These are phyloP conservation scores for Muscicapa comitata DNA, from an alignment of 2,797 vertebrate species.

Conservation along the genomic window DNA sequence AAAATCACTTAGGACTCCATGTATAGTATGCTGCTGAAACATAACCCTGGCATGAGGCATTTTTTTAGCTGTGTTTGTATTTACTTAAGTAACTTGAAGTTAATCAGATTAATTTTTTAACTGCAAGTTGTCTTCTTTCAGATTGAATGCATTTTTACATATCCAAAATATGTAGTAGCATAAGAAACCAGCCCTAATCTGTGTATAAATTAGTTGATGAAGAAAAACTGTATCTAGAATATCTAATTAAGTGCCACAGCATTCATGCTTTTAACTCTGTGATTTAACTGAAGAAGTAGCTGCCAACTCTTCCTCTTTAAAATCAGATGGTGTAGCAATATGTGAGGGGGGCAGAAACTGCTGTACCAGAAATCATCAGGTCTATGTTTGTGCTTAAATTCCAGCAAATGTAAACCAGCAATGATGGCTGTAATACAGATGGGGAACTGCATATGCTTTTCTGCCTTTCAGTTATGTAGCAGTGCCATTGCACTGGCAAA, in stretches of 20 bases:
- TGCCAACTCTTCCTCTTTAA: not conserved
- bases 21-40: not conserved
- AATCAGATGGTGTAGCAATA: not conserved
- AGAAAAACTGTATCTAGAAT: not conserved
- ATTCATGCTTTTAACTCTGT: not conserved
- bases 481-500: not conserved
- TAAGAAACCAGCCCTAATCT: not conserved
- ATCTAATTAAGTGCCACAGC: not conserved
- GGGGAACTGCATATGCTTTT: not conserved
- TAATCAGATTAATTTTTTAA: not conserved
- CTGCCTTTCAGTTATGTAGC: not conserved
- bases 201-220: not conserved
- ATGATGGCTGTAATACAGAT: not conserved
- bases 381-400: not conserved
- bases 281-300: not conserved
- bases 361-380: not conserved
- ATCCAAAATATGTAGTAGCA: not conserved
- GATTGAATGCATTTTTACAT: not conserved
- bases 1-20: accelerated
- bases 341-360: accelerated
- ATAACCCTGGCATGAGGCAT: not conserved
- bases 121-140: not conserved
- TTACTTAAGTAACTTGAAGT: not conserved
- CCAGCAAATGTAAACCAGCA: not conserved
- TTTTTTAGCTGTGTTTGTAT: not conserved